These are phyloP conservation scores for Isotomurus palustris DNA, from an alignment of 2,888 invertebrate species.

Conservation along the genomic window DNA sequence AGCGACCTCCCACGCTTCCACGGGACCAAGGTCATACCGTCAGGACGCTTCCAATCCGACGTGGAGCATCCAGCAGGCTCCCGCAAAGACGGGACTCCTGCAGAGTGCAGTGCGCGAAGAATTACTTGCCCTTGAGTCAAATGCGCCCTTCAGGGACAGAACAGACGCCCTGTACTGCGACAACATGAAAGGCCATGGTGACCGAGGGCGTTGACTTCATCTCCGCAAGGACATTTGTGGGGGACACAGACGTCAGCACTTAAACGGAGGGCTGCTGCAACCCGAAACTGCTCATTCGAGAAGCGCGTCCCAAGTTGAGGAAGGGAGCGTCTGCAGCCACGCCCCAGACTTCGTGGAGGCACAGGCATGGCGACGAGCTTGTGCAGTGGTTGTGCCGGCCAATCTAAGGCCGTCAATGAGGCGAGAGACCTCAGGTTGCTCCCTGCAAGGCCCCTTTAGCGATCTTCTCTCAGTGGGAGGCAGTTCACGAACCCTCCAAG, in stretches of 20 bases:
- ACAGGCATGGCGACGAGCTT: not conserved
- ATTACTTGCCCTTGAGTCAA: too few relatives aligned
- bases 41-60: not conserved
- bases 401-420: not conserved
- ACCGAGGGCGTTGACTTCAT: constrained; percentile 3
- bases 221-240: too few relatives aligned
- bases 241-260: not conserved
- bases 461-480: not conserved
- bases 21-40: constrained; percentile 13
- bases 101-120: not conserved
- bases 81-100: not conserved
- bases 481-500: not conserved
- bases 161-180: not conserved
- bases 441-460: not conserved
- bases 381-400: not conserved
- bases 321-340: constrained; percentile 8
- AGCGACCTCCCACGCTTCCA: constrained; percentile 13
- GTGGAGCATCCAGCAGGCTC: not conserved
- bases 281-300: constrained; percentile 1
- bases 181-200: constrained; percentile 7
- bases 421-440: too few relatives aligned
- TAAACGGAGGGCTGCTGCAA: constrained; percentile 2
- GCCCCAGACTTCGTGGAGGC: not conserved
- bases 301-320: constrained; percentile 7
- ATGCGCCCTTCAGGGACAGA: not conserved